These are phyloP conservation scores for Malurus splendens DNA, from an alignment of 2,797 vertebrate genomes.

Conservation along the genomic window DNA sequence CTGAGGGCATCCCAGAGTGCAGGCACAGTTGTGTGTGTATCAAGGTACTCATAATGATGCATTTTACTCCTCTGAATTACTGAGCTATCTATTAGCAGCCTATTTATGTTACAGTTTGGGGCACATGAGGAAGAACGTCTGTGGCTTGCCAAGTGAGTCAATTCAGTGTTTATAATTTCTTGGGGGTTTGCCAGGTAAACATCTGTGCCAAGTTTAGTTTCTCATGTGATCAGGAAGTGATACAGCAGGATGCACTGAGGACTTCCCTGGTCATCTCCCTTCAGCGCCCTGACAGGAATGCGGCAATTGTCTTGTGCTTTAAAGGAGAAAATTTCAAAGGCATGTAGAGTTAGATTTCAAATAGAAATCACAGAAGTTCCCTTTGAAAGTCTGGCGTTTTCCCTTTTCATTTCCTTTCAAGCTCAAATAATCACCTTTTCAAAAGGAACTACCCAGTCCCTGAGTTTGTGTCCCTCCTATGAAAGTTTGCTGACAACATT, in stretches of 20 bases:
- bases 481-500: neutral
- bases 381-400: neutral
- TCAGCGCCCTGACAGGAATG: neutral
- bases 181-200: neutral
- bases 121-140: neutral
- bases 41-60: neutral
- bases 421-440: neutral
- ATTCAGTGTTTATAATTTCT: neutral
- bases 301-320: neutral
- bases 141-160: conserved; percentile 10
- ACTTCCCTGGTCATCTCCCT: neutral
- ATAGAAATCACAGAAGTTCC: neutral
- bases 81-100: neutral
- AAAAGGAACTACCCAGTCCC: neutral
- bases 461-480: neutral
- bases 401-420: neutral
- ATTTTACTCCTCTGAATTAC: neutral
- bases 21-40: fast-evolving
- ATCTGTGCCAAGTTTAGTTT: neutral
- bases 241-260: neutral
- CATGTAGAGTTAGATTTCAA: neutral
- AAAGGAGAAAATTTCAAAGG: neutral
- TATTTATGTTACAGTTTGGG: neutral
- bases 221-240: conserved; percentile 1
- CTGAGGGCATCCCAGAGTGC: neutral